phyloP scores from a whole-genome alignment of 2,888 invertebrate species.

The Rugalucina vietnamica region DNA sequence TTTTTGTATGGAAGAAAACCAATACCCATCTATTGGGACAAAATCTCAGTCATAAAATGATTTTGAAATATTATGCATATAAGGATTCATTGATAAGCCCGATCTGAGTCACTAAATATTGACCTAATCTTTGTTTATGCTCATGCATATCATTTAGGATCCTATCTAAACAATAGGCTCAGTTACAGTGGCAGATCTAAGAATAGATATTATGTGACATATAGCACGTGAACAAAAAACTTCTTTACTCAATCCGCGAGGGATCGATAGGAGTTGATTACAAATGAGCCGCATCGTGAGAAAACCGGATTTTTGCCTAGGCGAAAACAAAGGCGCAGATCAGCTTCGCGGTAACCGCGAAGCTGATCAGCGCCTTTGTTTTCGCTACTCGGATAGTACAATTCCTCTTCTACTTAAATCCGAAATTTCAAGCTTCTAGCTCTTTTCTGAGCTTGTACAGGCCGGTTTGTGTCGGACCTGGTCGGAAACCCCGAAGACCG shows the following conservation, averaged over 20 bases:
- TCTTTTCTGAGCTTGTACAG: no score
- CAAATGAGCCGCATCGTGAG: no score
- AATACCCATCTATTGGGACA: not conserved
- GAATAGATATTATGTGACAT: not conserved
- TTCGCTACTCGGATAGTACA: no score
- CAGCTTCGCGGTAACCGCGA: no score
- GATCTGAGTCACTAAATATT: not conserved
- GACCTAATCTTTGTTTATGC: not conserved
- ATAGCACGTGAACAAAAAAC: not conserved
- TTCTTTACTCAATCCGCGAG: constrained; percentile 6
- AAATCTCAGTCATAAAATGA: not conserved
- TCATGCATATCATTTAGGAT: not conserved
- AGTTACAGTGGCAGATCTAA: not conserved
- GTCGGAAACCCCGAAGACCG: no score
- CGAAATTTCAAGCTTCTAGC: no score
- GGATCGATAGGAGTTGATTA: constrained; percentile 4
- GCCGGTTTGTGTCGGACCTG: no score
- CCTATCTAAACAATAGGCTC: not conserved
- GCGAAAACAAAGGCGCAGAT: no score
- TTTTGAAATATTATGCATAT: not conserved
- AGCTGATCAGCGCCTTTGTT: no score
- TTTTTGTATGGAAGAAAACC: not conserved
- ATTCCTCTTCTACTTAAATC: no score
- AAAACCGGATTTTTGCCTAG: no score
- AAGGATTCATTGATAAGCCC: not conserved